A percentile compares a stretch with the other conserved stretches of the same genome.
phyloP scores from a whole-genome alignment of 2,113 vertebrate genomes.

The Cavia aperea region DNA sequence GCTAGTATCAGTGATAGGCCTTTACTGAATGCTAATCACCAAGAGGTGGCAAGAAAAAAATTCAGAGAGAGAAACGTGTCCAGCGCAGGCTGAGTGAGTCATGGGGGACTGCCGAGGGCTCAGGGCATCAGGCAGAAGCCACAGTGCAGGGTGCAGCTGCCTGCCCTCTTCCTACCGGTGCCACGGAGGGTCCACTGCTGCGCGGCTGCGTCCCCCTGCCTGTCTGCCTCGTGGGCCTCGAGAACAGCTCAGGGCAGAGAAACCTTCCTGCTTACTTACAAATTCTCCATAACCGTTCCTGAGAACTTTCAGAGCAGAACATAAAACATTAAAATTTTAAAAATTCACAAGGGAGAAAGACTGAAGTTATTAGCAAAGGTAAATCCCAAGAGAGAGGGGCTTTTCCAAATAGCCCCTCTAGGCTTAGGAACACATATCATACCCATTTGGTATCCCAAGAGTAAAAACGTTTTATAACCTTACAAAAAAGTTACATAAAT shows the following conservation, averaged over 20 bases:
- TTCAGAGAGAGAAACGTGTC: background rate
- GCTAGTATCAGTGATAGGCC: background rate
- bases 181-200: fast-evolving
- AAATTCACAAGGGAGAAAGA: conserved; percentile 31
- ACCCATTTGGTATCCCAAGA: conserved; percentile 44
- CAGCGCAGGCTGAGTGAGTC: background rate
- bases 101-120: fast-evolving
- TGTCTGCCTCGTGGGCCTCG: background rate
- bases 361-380: conserved; percentile 61
- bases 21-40: background rate
- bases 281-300: background rate
- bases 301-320: conserved; percentile 41
- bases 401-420: conserved; percentile 44
- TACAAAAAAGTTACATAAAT: conserved; percentile 68
- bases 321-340: background rate
- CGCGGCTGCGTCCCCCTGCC: background rate
- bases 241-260: background rate
- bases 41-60: background rate
- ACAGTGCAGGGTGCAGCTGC: too few relatives aligned
- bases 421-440: conserved; percentile 33
- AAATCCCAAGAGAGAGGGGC: background rate
- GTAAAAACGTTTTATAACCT: conserved; percentile 37
- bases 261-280: background rate
- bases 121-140: background rate
- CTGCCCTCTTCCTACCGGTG: background rate